Base-by-base conservation (phyloP, 1,140 invertebrate species). In the Atopsyche davidsoni region DNA sequence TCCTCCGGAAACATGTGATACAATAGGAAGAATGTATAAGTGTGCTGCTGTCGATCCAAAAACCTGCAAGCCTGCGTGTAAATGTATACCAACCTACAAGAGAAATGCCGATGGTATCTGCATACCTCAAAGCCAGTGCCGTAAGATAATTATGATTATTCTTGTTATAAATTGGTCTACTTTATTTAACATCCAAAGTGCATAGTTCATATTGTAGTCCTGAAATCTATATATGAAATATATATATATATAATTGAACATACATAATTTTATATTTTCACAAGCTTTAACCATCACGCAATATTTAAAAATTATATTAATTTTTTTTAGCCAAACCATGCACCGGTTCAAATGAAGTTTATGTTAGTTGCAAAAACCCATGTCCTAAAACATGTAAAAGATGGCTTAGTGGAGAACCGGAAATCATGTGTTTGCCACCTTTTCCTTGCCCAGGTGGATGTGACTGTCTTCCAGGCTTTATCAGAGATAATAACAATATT, bases 81-180 rank as follows among this genome's bases (percentile, higher is more conserved):
- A 53, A 28, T 57, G 55, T 36, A 50, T 40, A 41, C 34, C 36
- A 7, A 53, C 49, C 23, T 53, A 45, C 46, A 28, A 32, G 34
- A 44, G 55, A 35, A 39, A 57, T 36, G 16, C 13, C 34, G 23
- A 42, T 21, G 55, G 55, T 21, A 24, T 46, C n/a, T 57, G 55
- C 22, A 21, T 57, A 2, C 51, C 41, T 14, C 36, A 46, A 35
- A 16, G 39, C 11, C 21, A 53, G 31, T 57, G 55, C 21, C 55
- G 55, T 57, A 41, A 46, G 55, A 44, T 24, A 34, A 9, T 9
- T 28, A 28, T 28, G n/a, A n/a, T n/a, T n/a, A n/a, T n/a, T n/a
- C n/a, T n/a, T n/a, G n/a, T n/a, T n/a, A n/a, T n/a, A n/a, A n/a
- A n/a, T n/a, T n/a, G n/a, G n/a, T n/a, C n/a, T n/a, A n/a, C n/a